Percentiles rank a stretch among this genome's conserved stretches.
Evolutionary conservation across 1,140 invertebrate genomes (phyloP).

Genomic region (Drosophila eugracilis): DNA sequence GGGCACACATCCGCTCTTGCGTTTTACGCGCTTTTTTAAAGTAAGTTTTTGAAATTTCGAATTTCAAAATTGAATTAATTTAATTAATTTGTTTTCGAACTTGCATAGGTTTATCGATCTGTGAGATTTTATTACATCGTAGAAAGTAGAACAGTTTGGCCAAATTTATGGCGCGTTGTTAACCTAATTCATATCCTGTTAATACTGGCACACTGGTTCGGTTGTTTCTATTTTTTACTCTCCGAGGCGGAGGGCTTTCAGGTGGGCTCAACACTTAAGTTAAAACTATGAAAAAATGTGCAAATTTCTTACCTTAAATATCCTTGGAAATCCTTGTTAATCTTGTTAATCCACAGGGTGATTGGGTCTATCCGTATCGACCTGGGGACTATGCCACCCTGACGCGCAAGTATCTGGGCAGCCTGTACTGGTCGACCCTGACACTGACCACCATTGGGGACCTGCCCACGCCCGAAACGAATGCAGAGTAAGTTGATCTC

Average conservation of each 20-base stretch:
- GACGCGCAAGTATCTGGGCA: constrained; percentile 96
- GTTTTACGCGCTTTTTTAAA: constrained; percentile 94
- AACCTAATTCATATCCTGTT: constrained; percentile 97
- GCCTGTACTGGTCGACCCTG: constrained; percentile 97
- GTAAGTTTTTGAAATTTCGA: constrained; percentile 72
- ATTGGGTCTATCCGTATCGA: constrained; percentile 96
- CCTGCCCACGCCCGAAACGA: constrained; percentile 96
- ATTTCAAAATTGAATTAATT: no score
- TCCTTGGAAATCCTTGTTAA: constrained; percentile 3
- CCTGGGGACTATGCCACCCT: constrained; percentile 93
- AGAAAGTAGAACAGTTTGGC: constrained; percentile 97
- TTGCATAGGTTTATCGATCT: constrained; percentile 92
- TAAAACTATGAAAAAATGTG: no score
- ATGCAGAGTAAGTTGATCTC: constrained; percentile 93
- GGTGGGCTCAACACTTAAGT: constrained; percentile 76
- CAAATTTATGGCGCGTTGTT: constrained; percentile 97
- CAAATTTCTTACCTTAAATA: no score
- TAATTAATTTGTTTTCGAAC: neutral
- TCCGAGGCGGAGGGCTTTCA: constrained; percentile 96
- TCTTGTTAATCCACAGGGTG: constrained; percentile 86
- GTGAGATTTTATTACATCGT: constrained; percentile 98
- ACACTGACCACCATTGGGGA: constrained; percentile 98
- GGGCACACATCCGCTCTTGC: constrained; percentile 91
- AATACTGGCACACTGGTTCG: constrained; percentile 98
- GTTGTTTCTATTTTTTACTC: constrained; percentile 97